Percentiles rank a stretch among this genome's conserved stretches.
phyloP scores from a whole-genome alignment of 2,888 invertebrate species.

The Malthinus flaveolus region DNA sequence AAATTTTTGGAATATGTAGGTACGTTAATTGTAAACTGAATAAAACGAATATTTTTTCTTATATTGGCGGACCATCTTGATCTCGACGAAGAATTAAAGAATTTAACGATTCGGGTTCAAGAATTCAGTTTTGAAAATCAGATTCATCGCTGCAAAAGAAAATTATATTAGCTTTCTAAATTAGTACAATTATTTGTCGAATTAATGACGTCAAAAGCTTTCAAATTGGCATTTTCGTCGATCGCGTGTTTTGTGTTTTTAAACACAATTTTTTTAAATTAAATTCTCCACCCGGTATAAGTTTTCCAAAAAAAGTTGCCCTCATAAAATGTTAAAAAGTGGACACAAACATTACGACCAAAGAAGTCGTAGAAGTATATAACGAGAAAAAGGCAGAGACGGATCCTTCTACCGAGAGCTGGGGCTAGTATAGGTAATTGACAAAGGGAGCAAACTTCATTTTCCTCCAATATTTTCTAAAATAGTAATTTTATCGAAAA shows the following conservation, averaged over 20 bases:
- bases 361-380: too few species aligned
- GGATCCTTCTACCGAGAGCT: too few species aligned
- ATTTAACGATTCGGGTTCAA: not conserved
- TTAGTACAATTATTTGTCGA: not conserved
- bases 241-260: not conserved
- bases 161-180: not conserved
- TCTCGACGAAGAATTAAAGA: slow-evolving; percentile 1
- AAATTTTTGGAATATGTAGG: too few species aligned
- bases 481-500: too few species aligned
- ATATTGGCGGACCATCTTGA: not conserved
- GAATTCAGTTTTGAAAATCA: slow-evolving; percentile 16
- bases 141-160: slow-evolving; percentile 16
- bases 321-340: not conserved
- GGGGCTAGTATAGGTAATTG: too few species aligned
- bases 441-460: too few species aligned
- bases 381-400: too few species aligned
- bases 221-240: too few species aligned
- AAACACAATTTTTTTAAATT: not conserved
- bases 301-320: not conserved
- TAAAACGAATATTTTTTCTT: not conserved
- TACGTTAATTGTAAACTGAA: not conserved
- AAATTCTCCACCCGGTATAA: too few species aligned
- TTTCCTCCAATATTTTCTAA: too few species aligned
- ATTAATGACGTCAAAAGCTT: too few species aligned
- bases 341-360: too few species aligned